These are phyloP conservation scores for Pterocles burchelli DNA, from an alignment of 2,113 vertebrate genomes.

Conservation along the genomic window DNA sequence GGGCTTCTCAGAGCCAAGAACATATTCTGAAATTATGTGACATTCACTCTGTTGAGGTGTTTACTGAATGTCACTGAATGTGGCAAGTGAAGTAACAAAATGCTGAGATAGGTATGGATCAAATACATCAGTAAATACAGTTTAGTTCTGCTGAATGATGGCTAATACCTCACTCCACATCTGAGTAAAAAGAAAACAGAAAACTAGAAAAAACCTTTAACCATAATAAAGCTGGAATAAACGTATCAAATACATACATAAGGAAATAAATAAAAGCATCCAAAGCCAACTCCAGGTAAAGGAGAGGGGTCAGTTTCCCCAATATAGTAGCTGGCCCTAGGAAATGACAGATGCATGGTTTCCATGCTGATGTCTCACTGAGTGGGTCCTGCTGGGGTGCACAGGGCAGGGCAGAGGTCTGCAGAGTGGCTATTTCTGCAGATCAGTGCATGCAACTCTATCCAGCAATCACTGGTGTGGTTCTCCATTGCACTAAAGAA, in stretches of 20 bases:
- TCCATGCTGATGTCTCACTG: neutral
- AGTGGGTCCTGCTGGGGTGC: neutral
- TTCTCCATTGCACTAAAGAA: neutral
- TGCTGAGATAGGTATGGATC: conserved; percentile 17
- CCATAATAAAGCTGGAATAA: neutral
- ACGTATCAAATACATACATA: too few species aligned
- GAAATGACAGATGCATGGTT: neutral
- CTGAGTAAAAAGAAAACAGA: neutral
- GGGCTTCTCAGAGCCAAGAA: neutral
- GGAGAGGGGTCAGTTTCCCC: neutral
- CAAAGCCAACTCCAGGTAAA: neutral
- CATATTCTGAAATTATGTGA: neutral
- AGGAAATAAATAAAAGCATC: neutral
- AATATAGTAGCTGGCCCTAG: neutral
- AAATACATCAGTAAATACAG: neutral
- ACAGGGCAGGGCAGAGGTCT: neutral
- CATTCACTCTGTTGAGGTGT: neutral
- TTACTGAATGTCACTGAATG: neutral
- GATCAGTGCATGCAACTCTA: neutral
- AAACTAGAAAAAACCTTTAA: neutral
- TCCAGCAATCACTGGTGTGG: neutral
- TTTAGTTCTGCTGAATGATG: neutral
- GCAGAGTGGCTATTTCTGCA: neutral
- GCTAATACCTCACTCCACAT: neutral
- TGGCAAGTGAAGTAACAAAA: neutral